phyloP scores from a whole-genome alignment of 2,797 vertebrate genomes.

The Halcyon badia region DNA sequence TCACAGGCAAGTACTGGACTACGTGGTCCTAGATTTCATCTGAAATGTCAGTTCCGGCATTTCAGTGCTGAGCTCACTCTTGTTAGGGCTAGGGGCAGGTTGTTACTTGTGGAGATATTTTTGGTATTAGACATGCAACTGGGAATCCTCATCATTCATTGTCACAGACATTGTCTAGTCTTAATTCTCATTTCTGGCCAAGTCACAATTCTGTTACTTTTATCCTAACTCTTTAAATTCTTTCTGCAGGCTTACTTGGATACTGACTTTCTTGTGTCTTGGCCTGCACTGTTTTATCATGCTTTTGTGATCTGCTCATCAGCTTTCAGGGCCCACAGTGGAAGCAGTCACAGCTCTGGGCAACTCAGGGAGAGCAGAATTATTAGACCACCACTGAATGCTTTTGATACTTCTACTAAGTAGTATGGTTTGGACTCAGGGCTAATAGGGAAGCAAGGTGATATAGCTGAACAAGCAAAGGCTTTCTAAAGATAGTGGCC shows the following conservation, averaged over 20 bases:
- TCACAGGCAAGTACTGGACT: neutral
- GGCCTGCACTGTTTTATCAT: neutral
- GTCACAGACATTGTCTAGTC: neutral
- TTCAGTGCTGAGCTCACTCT: neutral
- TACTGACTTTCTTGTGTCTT: neutral
- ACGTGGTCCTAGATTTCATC: neutral
- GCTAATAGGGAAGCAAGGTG: neutral
- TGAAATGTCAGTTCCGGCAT: neutral
- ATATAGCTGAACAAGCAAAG: conserved; percentile 20
- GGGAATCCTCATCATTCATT: conserved; percentile 29
- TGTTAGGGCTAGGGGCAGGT: neutral
- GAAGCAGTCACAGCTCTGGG: neutral
- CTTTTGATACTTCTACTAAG: neutral
- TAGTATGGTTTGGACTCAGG: neutral
- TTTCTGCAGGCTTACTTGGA: conserved; percentile 4
- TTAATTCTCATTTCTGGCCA: conserved; percentile 10
- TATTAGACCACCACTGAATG: neutral
- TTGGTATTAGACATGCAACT: neutral
- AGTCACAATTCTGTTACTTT: conserved; percentile 24
- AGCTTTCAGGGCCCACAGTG: neutral
- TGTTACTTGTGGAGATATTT: neutral
- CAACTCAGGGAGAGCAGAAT: neutral
- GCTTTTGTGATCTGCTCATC: neutral
- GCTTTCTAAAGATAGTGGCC: conserved; percentile 41
- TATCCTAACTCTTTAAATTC: neutral